Base-by-base conservation (phyloP, 1,140 invertebrate genomes). In the Apis cerana region DNA sequence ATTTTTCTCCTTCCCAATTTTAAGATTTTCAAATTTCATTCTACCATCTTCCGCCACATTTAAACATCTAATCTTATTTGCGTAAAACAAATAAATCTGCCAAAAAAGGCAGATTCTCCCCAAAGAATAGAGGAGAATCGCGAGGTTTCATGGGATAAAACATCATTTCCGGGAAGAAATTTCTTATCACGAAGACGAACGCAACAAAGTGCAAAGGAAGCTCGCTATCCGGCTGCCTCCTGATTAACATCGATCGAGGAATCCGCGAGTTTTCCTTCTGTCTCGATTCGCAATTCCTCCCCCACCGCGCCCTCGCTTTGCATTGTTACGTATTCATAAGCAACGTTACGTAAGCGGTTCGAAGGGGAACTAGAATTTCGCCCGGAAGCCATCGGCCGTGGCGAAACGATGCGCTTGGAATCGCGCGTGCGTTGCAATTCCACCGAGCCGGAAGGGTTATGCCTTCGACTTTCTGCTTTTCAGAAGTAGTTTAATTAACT, bases 281-380 rank as follows among this genome's bases (percentile, higher is more conserved):
- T 59, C 59, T 27, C 61, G 65, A 11, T 7, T 64, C 62, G 33
- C 33, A 43, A 43, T 43, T 33, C 33, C n/a, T 72, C 48, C n/a
- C 69, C 52, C 43, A 5, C 27, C 68, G 71, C 27, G 43, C 59
- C 8, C 23, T 62, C 71, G 10, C 59, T 27, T 69, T 23, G 67
- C 48, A 82, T 83, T 74, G 76, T 79, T 79, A 79, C 69, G 59
- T 80, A 61, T 19, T 27, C 69, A n/a, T 86, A 76, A 86, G 80
- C 70, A 19, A 61, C 48, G 78, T 86, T 86, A 70, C 54, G 77
- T 61, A 85, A 86, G 27, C 50, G 5, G 75, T 61, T 61, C 52
- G 15, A 27, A 15, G 23, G 54, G 50, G 52, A 69, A 21, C 9
- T 68, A n/a, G 65, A 70, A 85, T 85, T 85, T 85, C 54, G 65